Conservation (phyloP, 2,888 invertebrate species). For the Ischnus inquisitorius region DNA sequence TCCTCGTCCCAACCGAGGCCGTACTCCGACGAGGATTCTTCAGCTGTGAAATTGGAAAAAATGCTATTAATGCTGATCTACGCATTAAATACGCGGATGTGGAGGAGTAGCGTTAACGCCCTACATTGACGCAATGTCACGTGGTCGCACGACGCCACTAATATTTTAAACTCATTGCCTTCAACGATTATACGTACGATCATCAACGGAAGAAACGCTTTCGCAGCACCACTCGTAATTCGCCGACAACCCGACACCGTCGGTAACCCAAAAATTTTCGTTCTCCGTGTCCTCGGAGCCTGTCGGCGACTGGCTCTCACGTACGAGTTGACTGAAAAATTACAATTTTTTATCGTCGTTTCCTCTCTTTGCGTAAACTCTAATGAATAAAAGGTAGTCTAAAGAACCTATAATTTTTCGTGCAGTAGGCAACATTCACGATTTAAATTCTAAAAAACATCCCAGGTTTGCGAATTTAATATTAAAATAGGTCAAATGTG, state of each 20-base stretch:
- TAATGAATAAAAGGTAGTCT: not conserved
- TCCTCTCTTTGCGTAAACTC: not conserved
- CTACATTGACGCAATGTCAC: conserved; percentile 33
- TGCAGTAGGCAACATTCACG: too few species aligned
- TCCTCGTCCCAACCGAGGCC: conserved; percentile 51
- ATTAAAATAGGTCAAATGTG: not conserved
- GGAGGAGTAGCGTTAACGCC: conserved; percentile 33
- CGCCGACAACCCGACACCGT: conserved; percentile 47
- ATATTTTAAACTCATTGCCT: conserved; percentile 14
- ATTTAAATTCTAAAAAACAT: conserved; percentile 5
- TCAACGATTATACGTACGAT: conserved; percentile 38
- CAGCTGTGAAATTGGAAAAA: conserved; percentile 24
- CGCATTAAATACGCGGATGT: not conserved
- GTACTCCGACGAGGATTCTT: conserved; percentile 51
- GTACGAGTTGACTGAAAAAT: conserved; percentile 72
- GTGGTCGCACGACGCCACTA: conserved; percentile 7
- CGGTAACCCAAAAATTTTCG: conserved; percentile 61
- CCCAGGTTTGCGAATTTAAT: not conserved
- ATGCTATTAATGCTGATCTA: not conserved
- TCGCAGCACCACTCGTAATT: conserved; percentile 61
- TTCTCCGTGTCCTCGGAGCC: conserved; percentile 76
- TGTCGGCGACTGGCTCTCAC: conserved; percentile 72
- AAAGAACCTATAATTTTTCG: too few species aligned
- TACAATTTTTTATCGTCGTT: not conserved
- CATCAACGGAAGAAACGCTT: conserved; percentile 49